Evolutionary conservation across 2,888 invertebrate species (phyloP), one percentile per base, ranked within the genome.

Genomic region (Priocnemis perturbator): DNA sequence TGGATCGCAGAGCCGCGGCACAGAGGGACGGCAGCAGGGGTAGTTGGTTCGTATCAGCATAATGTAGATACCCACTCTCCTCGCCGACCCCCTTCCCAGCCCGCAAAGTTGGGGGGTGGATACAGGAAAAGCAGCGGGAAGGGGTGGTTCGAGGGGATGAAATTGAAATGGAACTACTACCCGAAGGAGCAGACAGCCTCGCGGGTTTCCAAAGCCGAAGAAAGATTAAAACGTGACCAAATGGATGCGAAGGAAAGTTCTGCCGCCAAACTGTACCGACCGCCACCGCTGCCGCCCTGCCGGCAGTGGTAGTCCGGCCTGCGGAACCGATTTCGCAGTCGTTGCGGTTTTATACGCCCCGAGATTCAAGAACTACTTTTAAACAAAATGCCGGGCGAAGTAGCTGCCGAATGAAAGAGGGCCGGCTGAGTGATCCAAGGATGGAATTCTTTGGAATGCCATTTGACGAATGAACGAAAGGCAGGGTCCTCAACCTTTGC

Each of bases 121-220:
- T 60, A 64, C 55, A 71, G 71, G 60, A n/a, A 52, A 53, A 68
- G 64, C 64, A 66, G 66, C 77, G 47, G 67, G 61, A 21, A 67
- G 61, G 71, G 52, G 17, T 60, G 48, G 64, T 64, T 67, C 55
- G 70, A 68, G 70, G 74, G 72, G 76, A 75, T 78, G 83, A 86
- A 84, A 86, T 86, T 86, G 86, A 85, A 86, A 86, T 86, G 85
- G 83, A 87, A 86, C 85, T 84, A 86, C 85, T 84, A 86, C 81
- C 82, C 81, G 73, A 74, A 78, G 78, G 72, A 76, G 73, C 79
- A 81, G 82, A 81, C 83, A 83, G 76, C 82, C 81, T 81, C 82
- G 82, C 83, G 83, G 83, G 81, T 85, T 86, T 83, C 82, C 83
- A 64, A 79, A 72, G 76, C 76, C 79, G 77, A 76, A 81, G 83